Evolutionary conservation across 2,888 invertebrate species (phyloP), one percentile per base, ranked within the genome.

Genomic region (Eupeodes luniger): DNA sequence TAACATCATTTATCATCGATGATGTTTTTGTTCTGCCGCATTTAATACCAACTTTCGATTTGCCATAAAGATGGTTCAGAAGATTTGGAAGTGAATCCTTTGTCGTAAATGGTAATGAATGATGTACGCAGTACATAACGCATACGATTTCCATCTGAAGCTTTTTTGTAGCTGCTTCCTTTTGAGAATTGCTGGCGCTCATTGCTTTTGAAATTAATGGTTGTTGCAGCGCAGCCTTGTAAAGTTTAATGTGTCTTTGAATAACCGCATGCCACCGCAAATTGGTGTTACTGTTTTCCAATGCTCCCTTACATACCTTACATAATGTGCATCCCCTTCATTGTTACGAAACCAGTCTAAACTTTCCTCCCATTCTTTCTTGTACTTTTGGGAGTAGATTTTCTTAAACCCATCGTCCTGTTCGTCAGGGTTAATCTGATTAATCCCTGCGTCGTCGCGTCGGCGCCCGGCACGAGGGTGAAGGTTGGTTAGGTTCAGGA

Each of bases 281-380:
- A 27, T 57, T 57, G 12, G 11, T 57, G 2, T 12, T 12, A 57
- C 27, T 57, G 5, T 57, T 57, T 57, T 27, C 27, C 5, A 57
- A 27, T 27, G 57, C 27, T 57, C 27, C 57, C 4, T 27, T 27
- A 57, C 57, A 57, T 27, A 57, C 57, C 57, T 57, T 57, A 27
- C 57, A n/a, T n/a, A 57, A 27, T 57, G 27, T 10, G 57, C 51
- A 51, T 51, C n/a, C n/a, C 51, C n/a, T 51, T 51, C n/a, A 51
- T 51, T 19, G 1, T 10, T 53, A 6, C 53, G 9, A 5, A 16
- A 6, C 53, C 53, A 53, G 16, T 53, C 16, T 53, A 53, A 16
- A n/a, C 6, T 19, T 53, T 7, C 6, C 16, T 53, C 53, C 53
- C 19, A 53, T 53, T 53, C 53, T 16, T 53, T 16, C 3, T 53